A percentile compares a stretch with the other conserved stretches of the same genome.
Conservation (phyloP, 2,797 vertebrate genomes). For the Agapornis canus region DNA sequence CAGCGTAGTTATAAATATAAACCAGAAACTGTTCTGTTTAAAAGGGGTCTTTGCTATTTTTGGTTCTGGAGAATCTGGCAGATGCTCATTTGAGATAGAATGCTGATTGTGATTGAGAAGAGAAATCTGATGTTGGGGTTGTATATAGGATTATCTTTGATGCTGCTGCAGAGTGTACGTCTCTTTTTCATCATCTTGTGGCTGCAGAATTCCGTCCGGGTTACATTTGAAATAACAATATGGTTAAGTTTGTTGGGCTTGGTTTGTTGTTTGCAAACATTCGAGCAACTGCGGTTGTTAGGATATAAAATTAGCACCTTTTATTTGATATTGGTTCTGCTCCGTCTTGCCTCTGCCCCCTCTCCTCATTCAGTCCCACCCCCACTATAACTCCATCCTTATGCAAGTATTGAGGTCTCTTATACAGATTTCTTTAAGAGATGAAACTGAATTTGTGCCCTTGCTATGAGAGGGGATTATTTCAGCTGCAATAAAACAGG, state of each 20-base stretch:
- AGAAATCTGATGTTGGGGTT: slow-evolving; percentile 60
- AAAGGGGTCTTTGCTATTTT: slow-evolving; percentile 73
- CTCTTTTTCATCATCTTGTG: slow-evolving; percentile 26
- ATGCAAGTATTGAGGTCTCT: slow-evolving; percentile 27
- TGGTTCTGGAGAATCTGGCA: slow-evolving; percentile 62
- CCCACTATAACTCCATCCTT: slow-evolving; percentile 30
- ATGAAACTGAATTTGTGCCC: background rate
- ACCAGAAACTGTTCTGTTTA: slow-evolving; percentile 51
- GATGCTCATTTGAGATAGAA: slow-evolving; percentile 64
- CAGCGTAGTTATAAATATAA: slow-evolving; percentile 62
- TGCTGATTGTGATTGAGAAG: slow-evolving; percentile 26
- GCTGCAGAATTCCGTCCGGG: slow-evolving; percentile 36
- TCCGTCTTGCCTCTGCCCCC: slow-evolving; percentile 20
- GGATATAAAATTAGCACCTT: slow-evolving; percentile 62
- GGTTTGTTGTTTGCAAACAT: slow-evolving; percentile 53
- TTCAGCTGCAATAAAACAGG: background rate
- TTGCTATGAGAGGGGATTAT: background rate
- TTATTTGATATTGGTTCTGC: slow-evolving; percentile 58
- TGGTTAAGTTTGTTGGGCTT: background rate
- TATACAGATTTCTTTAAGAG: slow-evolving; percentile 31
- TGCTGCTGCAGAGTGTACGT: slow-evolving; percentile 47
- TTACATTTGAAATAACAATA: slow-evolving; percentile 10
- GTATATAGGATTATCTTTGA: slow-evolving; percentile 45
- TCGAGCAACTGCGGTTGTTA: slow-evolving; percentile 48
- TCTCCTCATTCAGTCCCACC: slow-evolving; percentile 39